Evolutionary conservation across 2,113 vertebrate genomes (phyloP), one percentile per base, ranked within the genome.

Genomic region (Dipodomys ordii): DNA sequence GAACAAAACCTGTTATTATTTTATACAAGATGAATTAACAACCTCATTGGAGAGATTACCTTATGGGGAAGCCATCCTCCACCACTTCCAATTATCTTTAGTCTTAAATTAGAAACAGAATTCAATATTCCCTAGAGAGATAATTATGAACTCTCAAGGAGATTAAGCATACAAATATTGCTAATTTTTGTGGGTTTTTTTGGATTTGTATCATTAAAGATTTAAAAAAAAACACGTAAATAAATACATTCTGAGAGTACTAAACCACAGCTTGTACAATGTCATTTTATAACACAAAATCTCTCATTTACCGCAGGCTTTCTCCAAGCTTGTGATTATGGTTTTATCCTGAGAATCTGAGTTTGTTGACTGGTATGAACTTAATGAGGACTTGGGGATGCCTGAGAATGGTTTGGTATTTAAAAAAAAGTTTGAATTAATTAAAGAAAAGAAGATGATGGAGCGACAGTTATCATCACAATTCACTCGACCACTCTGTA

Each of bases 61-160:
- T 94, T 83, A 39, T 30, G 81, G 91, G 12, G 46, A 95, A 95
- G 22, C 30, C 44, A 78, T 77, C 7, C 65, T 23, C 53, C 46
- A 93, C 39, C 10, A 79, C 22, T 74, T 94, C 69, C 87, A 93
- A 93, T 93, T 94, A 95, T 87, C 57, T 91, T 28, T 65, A 84
- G 53, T 39, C 92, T 68, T 94, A 87, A 94, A 89, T 91, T 77
- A 81, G 64, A 94, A 81, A 68, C 19, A 87, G 82, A 96, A 49
- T 25, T 49, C 67, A 85, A 35, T 2, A 60, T 84, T 44, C 81
- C 32, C 39, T 60, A 57, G 79, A 68, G 57, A 91, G 39, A 83
- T n/a, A 94, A 93, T 77, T 87, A 91, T 18, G 78, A 87, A 89
- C 57, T 87, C 81, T 68, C 80, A 68, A 88, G 83, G 35, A 73